Evolutionary conservation across 1,140 invertebrate species (phyloP).

Genomic region (Heterodera carotae): DNA sequence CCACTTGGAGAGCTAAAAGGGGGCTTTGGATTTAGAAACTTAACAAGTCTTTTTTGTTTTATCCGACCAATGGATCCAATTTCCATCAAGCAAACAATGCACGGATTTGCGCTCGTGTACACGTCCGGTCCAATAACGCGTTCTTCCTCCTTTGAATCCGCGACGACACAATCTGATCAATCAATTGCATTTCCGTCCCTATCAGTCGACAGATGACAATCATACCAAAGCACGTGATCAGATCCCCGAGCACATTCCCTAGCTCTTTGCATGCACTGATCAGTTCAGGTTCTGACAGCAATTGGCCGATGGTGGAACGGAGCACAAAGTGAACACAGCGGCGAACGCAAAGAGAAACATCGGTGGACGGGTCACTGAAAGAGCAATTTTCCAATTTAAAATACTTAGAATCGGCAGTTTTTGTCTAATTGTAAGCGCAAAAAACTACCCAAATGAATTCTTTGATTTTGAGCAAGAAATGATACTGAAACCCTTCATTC

Average conservation of each 20-base stretch:
- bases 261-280: slow-evolving; percentile 91
- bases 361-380: slow-evolving; percentile 70
- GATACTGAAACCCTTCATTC: too few relatives aligned
- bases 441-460: slow-evolving; percentile 30
- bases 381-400: too few relatives aligned
- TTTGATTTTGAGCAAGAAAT: too few relatives aligned
- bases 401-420: too few relatives aligned
- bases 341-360: slow-evolving; percentile 87
- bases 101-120: slow-evolving; percentile 58
- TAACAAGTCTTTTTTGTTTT: not conserved
- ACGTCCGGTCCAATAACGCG: slow-evolving; percentile 57
- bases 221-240: slow-evolving; percentile 85
- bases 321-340: slow-evolving; percentile 96
- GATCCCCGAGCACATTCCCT: slow-evolving; percentile 83
- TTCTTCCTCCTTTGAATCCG: slow-evolving; percentile 58
- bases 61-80: slow-evolving; percentile 72
- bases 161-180: slow-evolving; percentile 51
- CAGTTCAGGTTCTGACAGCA: slow-evolving; percentile 94
- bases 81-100: slow-evolving; percentile 83
- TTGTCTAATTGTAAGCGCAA: too few relatives aligned
- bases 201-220: too few relatives aligned
- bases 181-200: not conserved
- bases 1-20: slow-evolving; percentile 72
- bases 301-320: slow-evolving; percentile 82
- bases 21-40: not conserved